phyloP scores from a whole-genome alignment of 2,888 invertebrate genomes.

The Dasypogon diadema region DNA sequence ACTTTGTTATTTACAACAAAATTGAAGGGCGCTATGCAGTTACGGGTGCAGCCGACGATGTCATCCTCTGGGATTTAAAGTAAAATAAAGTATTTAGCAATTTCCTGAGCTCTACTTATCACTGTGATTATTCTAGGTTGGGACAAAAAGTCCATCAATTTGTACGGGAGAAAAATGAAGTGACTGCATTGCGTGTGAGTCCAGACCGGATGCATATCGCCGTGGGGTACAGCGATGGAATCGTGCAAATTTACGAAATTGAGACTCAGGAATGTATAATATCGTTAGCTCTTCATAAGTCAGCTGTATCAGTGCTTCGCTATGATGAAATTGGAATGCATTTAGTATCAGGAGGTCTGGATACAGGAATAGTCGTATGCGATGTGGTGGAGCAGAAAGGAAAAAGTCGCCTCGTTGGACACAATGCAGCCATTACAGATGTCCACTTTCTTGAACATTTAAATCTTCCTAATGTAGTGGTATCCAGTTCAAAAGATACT shows the following conservation, averaged over 20 bases:
- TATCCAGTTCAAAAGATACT: constrained; percentile 92
- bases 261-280: constrained; percentile 75
- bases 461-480: constrained; percentile 71
- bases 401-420: constrained; percentile 88
- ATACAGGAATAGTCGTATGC: constrained; percentile 94
- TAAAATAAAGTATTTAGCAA: no score
- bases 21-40: constrained; percentile 88
- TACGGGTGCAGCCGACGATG: constrained; percentile 93
- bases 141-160: constrained; percentile 78
- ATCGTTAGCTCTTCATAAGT: constrained; percentile 81
- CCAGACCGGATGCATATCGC: constrained; percentile 85
- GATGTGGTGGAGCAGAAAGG: constrained; percentile 94
- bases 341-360: constrained; percentile 88
- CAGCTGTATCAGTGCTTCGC: constrained; percentile 83
- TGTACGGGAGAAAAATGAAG: constrained; percentile 86
- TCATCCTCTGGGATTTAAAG: constrained; percentile 93
- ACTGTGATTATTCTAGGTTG: constrained; percentile 61
- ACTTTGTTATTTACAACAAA: constrained; percentile 82
- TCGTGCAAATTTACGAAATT: constrained; percentile 85
- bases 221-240: constrained; percentile 92
- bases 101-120: not conserved
- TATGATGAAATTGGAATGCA: constrained; percentile 88
- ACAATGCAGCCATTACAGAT: constrained; percentile 91
- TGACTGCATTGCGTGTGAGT: constrained; percentile 81
- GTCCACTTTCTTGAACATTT: constrained; percentile 77